phyloP scores from a whole-genome alignment of 2,113 vertebrate species.

The Accipiter cooperii region DNA sequence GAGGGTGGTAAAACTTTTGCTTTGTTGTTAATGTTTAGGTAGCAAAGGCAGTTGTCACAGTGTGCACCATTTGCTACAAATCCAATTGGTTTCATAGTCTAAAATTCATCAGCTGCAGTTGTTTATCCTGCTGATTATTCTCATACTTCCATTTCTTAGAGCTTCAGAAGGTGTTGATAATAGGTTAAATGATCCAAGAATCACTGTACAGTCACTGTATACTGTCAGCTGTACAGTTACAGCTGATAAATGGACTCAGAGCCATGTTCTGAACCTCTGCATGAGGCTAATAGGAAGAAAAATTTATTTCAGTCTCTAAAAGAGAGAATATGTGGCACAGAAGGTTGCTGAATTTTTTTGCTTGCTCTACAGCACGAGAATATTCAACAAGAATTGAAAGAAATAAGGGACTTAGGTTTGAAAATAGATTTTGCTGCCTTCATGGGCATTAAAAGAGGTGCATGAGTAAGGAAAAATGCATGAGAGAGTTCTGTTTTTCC shows the following conservation, averaged over 20 bases:
- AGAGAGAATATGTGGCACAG: not conserved
- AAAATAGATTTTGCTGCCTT: not conserved
- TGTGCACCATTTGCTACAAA: not conserved
- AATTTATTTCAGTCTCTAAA: not conserved
- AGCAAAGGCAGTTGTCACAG: not conserved
- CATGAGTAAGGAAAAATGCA: not conserved
- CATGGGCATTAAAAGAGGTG: not conserved
- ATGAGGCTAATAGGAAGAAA: not conserved
- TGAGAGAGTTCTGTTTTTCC: not conserved
- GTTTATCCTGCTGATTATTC: not conserved
- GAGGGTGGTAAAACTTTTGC: not conserved
- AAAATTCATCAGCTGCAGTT: not conserved
- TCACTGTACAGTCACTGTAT: not conserved
- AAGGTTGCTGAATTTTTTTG: not conserved
- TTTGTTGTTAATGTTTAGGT: not conserved
- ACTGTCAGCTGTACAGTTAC: not conserved
- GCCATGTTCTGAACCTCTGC: not conserved
- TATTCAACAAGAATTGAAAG: constrained; percentile 7
- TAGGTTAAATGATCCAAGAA: not conserved
- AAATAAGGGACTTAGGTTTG: not conserved
- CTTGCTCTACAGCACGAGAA: not conserved
- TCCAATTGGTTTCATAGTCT: not conserved
- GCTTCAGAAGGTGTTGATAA: not conserved
- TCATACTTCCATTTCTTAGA: not conserved
- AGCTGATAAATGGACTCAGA: not conserved